Evolutionary conservation across 2,888 invertebrate genomes (phyloP), one percentile per base, ranked within the genome.

Genomic region (Caenorhabditis zanzibari): DNA sequence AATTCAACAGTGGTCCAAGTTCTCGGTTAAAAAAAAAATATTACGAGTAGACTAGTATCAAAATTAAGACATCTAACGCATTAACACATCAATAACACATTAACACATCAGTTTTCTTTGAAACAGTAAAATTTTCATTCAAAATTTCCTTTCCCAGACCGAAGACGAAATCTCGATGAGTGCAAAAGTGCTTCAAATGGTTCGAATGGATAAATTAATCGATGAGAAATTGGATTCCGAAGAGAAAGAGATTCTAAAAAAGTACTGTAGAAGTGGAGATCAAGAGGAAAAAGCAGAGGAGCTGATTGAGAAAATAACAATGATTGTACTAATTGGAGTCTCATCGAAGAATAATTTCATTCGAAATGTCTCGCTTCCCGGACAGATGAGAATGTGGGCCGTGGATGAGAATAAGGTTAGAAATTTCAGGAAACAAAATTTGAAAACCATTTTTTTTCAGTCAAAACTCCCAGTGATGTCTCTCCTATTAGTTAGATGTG

Each of bases 351-450:
- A 41, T 12, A 14, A 41, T 19, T 61, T 61, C 41, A 59, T 59
- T 35, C 59, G 59, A 35, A 32, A 16, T 10, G 38, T 59, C 28
- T 59, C 41, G 16, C 41, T 44, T 41, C 61, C 61, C 12, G 61
- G 61, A 24, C 41, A 61, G n/a, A 22, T 61, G 38, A 38, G 61
- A 41, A 61, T 61, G 61, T 61, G 14, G 38, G 61, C 61, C 9
- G 61, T 61, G 7, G 61, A 61, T 44, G 61, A 61, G 61, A 61
- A 61, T 16, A 61, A 61, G 41, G 61, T 54, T n/a, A n/a, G n/a
- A n/a, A n/a, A n/a, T n/a, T n/a, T n/a, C n/a, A n/a, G n/a, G n/a
- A n/a, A n/a, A n/a, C n/a, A 26, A 26, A 0, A 26, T 26, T 5
- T 26, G 10, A 26, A 22, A 52, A 22, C n/a, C n/a, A n/a, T n/a